Base-by-base conservation (phyloP, 2,888 invertebrate genomes). In the Polylopha cassiicola region DNA sequence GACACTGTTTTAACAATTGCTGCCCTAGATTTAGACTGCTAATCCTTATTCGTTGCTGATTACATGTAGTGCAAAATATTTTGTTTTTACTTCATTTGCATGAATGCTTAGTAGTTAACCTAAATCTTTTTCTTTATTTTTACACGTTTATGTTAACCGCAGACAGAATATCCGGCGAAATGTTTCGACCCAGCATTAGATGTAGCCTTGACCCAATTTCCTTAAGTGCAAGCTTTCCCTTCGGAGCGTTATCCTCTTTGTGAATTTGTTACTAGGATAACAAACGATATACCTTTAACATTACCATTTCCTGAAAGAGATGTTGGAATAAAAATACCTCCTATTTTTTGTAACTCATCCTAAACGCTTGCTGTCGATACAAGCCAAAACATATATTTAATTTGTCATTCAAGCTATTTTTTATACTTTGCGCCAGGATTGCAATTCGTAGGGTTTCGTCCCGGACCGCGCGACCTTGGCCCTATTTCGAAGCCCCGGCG, bases 131-230 rank as follows among this genome's bases (percentile, higher is more conserved):
- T 18, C 14, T 24, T 26, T 26, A 3, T 17, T 16, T 36, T 24
- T 15, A 28, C 23, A 33, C 17, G 15, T 39, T 20, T 9, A 23
- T 18, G 11, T 23, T 18, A 14, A 33, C 11, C 21, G 22, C 28
- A 14, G 28, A 29, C 30, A 24, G 37, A 29, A 18, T 34, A 26
- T 26, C 14, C 22, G 39, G 13, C 27, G 21, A 22, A 38, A 37
- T 27, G 22, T 29, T 28, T 23, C 29, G 33, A 20, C 28, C 28
- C 23, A 23, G 7, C 39, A 15, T 34, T 23, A 34, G 31, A 7
- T 13, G 6, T 22, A 46, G 21, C 61, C 61, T 55, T 60, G 58
- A 49, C 54, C 61, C 27, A 34, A 33, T 51, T 58, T 47, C 14
- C 32, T 28, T 18, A 41, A 34, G 45, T 45, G 44, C 43, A 24